A percentile compares a stretch with the other conserved stretches of the same genome.
These are phyloP conservation scores for Netelia melanura DNA, from an alignment of 2,888 invertebrate genomes.

Conservation along the genomic window DNA sequence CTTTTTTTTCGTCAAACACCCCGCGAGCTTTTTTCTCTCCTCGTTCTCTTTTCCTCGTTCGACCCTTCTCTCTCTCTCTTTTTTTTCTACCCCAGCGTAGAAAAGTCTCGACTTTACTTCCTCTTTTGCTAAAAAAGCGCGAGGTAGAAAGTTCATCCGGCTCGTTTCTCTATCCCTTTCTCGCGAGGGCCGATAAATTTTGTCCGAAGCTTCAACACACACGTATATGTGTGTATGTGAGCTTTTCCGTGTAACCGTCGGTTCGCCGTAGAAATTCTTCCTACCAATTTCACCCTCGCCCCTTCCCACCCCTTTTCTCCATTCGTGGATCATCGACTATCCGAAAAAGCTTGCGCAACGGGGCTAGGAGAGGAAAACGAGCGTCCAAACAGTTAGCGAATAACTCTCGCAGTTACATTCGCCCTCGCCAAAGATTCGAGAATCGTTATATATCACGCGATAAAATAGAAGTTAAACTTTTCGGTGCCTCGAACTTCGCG, in stretches of 20 bases:
- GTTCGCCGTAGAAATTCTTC: constrained; percentile 24
- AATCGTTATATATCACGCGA: neutral
- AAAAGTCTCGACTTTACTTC: constrained; percentile 3
- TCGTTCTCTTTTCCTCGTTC: neutral
- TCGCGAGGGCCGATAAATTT: neutral
- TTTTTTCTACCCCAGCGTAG: constrained; percentile 1
- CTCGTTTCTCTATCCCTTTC: neutral
- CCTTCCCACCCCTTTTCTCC: neutral
- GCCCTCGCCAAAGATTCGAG: neutral
- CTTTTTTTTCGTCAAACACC: neutral
- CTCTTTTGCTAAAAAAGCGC: neutral
- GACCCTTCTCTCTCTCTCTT: neutral
- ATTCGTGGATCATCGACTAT: constrained; percentile 14
- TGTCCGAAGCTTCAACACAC: too few species aligned
- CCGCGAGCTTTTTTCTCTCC: neutral
- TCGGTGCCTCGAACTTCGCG: constrained; percentile 33
- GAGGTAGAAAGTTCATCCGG: constrained; percentile 21
- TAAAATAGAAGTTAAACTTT: constrained; percentile 49
- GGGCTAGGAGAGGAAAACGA: neutral
- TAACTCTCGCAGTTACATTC: constrained; percentile 31
- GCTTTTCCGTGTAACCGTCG: neutral
- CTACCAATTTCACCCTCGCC: constrained; percentile 45
- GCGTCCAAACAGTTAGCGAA: constrained; percentile 42
- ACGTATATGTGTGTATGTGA: too few species aligned
- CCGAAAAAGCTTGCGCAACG: constrained; percentile 14